Percentiles rank a stretch among this genome's conserved stretches.
These are phyloP conservation scores for Lethocerus indicus DNA, from an alignment of 1,140 invertebrate genomes.

Conservation along the genomic window DNA sequence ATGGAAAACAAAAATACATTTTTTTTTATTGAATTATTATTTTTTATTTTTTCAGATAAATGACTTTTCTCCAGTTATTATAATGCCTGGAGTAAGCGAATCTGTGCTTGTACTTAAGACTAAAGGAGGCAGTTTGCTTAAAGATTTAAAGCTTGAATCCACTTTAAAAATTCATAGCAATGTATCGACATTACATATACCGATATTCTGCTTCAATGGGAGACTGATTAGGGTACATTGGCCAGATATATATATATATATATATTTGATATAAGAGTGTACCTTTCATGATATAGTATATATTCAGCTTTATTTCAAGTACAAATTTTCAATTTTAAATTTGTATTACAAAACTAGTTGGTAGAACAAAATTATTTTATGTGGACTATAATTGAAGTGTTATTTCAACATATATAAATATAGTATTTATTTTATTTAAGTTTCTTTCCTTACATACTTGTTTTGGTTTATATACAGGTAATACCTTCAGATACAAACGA, in stretches of 20 bases:
- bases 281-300: no score
- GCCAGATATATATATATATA: no score
- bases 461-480: slow-evolving; percentile 9
- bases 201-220: slow-evolving; percentile 57
- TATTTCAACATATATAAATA: no score
- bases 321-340: no score
- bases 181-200: slow-evolving; percentile 48
- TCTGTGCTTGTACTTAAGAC: slow-evolving; percentile 40
- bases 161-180: slow-evolving; percentile 51
- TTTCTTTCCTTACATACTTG: no score
- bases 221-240: slow-evolving; percentile 37
- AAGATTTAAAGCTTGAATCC: slow-evolving; percentile 42
- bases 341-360: no score
- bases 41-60: slow-evolving; percentile 34
- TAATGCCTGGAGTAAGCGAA: slow-evolving; percentile 39
- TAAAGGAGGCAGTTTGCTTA: slow-evolving; percentile 26
- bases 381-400: no score
- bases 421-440: no score
- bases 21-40: background rate
- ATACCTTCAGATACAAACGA: slow-evolving; percentile 8
- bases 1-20: background rate
- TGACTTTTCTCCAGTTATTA: slow-evolving; percentile 38
- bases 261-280: no score
- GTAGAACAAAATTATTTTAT: no score
- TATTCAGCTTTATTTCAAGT: no score